A percentile compares a stretch with the other conserved stretches of the same genome.
phyloP scores from a whole-genome alignment of 1,140 invertebrate genomes.

The Coelopa frigida region DNA sequence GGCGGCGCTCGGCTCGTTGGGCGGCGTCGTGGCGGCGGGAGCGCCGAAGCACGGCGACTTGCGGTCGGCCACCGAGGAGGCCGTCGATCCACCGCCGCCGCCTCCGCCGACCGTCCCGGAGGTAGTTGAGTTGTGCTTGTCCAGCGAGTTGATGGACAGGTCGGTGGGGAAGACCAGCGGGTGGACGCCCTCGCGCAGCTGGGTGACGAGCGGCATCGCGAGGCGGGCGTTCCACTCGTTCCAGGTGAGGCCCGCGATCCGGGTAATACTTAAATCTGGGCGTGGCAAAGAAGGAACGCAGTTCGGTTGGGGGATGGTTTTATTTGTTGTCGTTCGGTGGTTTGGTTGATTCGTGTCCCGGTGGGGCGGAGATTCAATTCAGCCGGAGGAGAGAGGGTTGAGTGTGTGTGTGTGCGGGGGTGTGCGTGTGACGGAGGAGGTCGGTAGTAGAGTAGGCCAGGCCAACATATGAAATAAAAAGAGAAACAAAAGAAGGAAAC shows the following conservation, averaged over 20 bases:
- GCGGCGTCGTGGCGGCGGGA: constrained; percentile 1
- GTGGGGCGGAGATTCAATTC: too few species aligned
- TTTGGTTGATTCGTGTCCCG: too few species aligned
- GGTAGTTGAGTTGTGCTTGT: constrained; percentile 1
- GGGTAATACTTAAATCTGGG: constrained; percentile 59
- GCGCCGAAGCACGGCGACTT: constrained; percentile 10
- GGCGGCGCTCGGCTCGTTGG: constrained; percentile 2
- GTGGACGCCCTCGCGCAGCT: constrained; percentile 43
- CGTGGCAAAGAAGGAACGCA: too few species aligned
- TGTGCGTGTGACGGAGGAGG: neutral
- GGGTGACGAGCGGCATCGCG: constrained; percentile 50
- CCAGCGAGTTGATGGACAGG: constrained; percentile 30
- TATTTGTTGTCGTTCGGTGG: constrained; percentile 19
- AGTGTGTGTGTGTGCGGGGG: too few species aligned
- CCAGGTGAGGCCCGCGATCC: constrained; percentile 59
- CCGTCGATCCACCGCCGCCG: neutral
- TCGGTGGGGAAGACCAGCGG: constrained; percentile 42
- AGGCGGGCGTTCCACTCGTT: constrained; percentile 55
- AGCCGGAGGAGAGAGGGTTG: too few species aligned
- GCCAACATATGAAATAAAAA: constrained; percentile 4
- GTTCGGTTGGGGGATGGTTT: constrained; percentile 10
- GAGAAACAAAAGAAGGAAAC: constrained; percentile 14
- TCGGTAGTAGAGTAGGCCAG: neutral
- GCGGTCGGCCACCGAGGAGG: neutral
- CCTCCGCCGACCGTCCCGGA: neutral